Base-by-base conservation (phyloP, 2,797 vertebrate species). In the Cirrhinus mrigala region DNA sequence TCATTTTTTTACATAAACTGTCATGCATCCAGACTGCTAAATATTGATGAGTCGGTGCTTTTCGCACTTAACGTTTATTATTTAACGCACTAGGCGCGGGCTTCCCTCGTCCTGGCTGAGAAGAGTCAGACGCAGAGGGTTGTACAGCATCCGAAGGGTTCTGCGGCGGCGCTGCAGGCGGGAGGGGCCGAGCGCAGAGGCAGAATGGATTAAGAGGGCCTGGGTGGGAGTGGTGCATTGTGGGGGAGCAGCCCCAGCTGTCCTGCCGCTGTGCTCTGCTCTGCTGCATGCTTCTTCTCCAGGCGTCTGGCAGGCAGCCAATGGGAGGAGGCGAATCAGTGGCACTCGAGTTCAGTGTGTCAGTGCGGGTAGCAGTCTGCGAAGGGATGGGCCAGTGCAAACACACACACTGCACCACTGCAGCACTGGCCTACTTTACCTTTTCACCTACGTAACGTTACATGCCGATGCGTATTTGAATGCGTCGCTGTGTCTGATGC, bases 281-380 rank as follows among this genome's bases (percentile, higher is more conserved):
- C 90, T 87, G 91, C 92, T 91, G 91, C 89, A 93, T 90, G 91
- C 90, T 92, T 92, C 91, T 92, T 93, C 91, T 91, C 77, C 88
- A 92, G 92, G 92, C 90, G 91, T 92, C 94, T 94, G 95, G 94
- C 92, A 89, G 92, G 87, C 93, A 90, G 93, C 94, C 95, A 95
- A 94, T 94, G 90, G 92, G 90, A 91, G 90, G 68, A 88, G 88
- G 90, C 89, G 84, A 94, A 94, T 92, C 92, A 87, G 93, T 93
- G 93, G 91, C 94, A 94, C 92, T 94, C 92, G 90, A 94, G 94
- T 94, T 95, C 94, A 95, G 93, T 95, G 94, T 95, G 94, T 95
- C 94, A 94, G 92, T 90, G 89, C 64, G 54, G 73, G 76, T 82
- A 70, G 77, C 78, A 75, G 85, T 77, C 46, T 50, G 54, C 52